Evolutionary conservation across 2,888 invertebrate species (phyloP).

Genomic region (Tortricodes alternella): DNA sequence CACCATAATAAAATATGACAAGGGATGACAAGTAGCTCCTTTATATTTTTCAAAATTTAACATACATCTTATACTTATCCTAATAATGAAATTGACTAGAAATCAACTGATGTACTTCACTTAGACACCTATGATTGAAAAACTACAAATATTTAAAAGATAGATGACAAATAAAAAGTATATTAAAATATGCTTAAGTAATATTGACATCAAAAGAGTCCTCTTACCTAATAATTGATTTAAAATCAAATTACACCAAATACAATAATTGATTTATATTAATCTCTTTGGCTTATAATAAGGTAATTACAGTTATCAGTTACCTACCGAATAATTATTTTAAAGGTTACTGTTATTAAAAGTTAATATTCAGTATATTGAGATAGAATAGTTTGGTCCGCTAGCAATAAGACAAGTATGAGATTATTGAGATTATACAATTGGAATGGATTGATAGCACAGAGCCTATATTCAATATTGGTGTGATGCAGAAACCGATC

Average conservation of each 20-base stretch:
- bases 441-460: slow-evolving; percentile 52
- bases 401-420: slow-evolving; percentile 48
- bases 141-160: background rate
- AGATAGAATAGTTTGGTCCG: slow-evolving; percentile 56
- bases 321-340: slow-evolving; percentile 19
- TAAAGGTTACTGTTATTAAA: slow-evolving; percentile 21
- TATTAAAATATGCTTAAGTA: slow-evolving; percentile 26
- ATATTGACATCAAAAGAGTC: slow-evolving; percentile 38
- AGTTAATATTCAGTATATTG: slow-evolving; percentile 25
- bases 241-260: slow-evolving; percentile 31
- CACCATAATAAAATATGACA: background rate
- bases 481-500: no score
- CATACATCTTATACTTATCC: slow-evolving; percentile 22
- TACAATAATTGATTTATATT: slow-evolving; percentile 32
- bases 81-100: slow-evolving; percentile 69
- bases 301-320: slow-evolving; percentile 25
- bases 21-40: slow-evolving; percentile 4
- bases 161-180: slow-evolving; percentile 4
- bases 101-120: slow-evolving; percentile 50
- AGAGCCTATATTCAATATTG: no score
- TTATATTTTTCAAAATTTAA: slow-evolving; percentile 14
- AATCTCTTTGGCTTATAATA: slow-evolving; percentile 31
- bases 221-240: slow-evolving; percentile 32
- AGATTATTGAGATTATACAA: slow-evolving; percentile 40
- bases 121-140: slow-evolving; percentile 45